These are phyloP conservation scores for Elysia chlorotica DNA, from an alignment of 1,140 invertebrate genomes.

Conservation along the genomic window DNA sequence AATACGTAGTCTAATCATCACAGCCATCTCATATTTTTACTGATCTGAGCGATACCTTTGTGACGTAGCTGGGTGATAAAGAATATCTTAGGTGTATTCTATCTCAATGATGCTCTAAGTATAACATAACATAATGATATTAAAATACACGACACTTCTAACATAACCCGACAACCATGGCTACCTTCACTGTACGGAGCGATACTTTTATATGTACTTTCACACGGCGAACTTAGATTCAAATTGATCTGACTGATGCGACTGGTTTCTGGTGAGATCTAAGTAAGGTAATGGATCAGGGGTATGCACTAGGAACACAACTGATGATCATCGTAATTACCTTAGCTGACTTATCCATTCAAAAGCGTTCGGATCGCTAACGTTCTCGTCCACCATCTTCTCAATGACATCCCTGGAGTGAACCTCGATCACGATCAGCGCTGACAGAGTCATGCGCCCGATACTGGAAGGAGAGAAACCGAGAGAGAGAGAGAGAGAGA, in stretches of 20 bases:
- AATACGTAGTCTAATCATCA: too few relatives aligned
- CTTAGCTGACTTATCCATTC: constrained; percentile 64
- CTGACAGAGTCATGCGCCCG: constrained; percentile 63
- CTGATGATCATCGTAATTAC: constrained; percentile 38
- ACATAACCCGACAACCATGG: neutral
- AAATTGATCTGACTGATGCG: too few relatives aligned
- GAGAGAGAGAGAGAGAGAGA: neutral
- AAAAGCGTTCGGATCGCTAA: constrained; percentile 61
- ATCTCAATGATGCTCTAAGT: too few relatives aligned
- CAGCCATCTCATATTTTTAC: too few relatives aligned
- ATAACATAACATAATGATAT: too few relatives aligned
- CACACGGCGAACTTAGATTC: constrained; percentile 21
- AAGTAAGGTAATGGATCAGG: neutral
- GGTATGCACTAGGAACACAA: neutral
- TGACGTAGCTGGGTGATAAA: too few relatives aligned
- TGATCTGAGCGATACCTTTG: too few relatives aligned
- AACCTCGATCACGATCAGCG: constrained; percentile 64
- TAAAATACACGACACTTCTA: too few relatives aligned
- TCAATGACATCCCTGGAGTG: constrained; percentile 63
- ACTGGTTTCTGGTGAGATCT: too few relatives aligned
- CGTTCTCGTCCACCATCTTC: constrained; percentile 59
- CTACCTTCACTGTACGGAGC: neutral
- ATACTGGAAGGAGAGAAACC: constrained; percentile 33
- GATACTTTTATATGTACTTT: neutral
- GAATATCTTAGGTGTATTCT: too few relatives aligned